A percentile compares a stretch with the other conserved stretches of the same genome.
Evolutionary conservation across 2,797 vertebrate genomes (phyloP).

Genomic region (Gymnodraco acuticeps): DNA sequence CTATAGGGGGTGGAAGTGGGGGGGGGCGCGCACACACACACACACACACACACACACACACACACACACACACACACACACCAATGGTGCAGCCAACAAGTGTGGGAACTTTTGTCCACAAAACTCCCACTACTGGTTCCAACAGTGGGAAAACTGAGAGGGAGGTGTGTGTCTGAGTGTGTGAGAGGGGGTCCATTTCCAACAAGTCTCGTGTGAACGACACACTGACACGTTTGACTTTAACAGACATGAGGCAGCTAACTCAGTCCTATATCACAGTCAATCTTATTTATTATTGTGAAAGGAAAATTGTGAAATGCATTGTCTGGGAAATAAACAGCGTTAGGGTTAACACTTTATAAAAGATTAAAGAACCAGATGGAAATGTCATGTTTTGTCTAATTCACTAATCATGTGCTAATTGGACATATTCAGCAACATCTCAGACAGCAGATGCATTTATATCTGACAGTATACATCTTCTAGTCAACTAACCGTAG

Average conservation of each 20-base stretch:
- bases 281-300: neutral
- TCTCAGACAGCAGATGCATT: too few relatives aligned
- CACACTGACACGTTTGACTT: neutral
- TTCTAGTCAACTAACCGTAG: too few relatives aligned
- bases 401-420: neutral
- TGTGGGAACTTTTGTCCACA: slow-evolving; percentile 77
- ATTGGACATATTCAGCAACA: too few relatives aligned
- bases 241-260: neutral
- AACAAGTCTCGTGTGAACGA: neutral
- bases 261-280: too few relatives aligned
- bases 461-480: too few relatives aligned
- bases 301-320: too few relatives aligned
- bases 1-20: slow-evolving; percentile 13
- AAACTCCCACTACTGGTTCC: slow-evolving; percentile 68
- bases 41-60: slow-evolving; percentile 20
- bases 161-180: slow-evolving; percentile 4
- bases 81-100: slow-evolving; percentile 64
- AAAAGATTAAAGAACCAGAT: too few relatives aligned
- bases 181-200: neutral
- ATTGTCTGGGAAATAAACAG: too few relatives aligned
- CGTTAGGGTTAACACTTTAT: too few relatives aligned
- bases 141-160: slow-evolving; percentile 60
- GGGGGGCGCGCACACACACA: neutral
- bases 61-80: slow-evolving; percentile 35
- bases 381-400: neutral